phyloP scores from a whole-genome alignment of 2,113 vertebrate species.

The Myotis davidii region DNA sequence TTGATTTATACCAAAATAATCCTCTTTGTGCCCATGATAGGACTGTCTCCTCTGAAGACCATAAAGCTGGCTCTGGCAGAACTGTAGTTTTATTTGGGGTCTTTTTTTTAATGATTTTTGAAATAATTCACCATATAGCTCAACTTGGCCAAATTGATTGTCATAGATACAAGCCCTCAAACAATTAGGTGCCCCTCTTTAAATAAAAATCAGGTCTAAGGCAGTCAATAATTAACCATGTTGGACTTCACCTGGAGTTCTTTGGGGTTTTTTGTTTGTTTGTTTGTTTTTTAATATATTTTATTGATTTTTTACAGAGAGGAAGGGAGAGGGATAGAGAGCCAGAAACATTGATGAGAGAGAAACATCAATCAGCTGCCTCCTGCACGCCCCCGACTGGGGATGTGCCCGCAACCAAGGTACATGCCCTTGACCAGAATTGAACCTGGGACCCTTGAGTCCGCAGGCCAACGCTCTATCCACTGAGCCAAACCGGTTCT shows the following conservation, averaged over 20 bases:
- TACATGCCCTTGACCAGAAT: too few species aligned
- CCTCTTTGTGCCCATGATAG: background rate
- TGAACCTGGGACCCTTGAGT: too few species aligned
- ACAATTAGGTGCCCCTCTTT: background rate
- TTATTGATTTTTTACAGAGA: too few species aligned
- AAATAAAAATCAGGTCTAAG: background rate
- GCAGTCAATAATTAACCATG: background rate
- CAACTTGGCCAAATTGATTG: background rate
- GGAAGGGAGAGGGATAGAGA: too few species aligned
- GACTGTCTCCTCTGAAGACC: background rate
- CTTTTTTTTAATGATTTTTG: background rate
- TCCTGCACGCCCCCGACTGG: too few species aligned
- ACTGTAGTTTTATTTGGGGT: background rate
- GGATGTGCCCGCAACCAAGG: too few species aligned
- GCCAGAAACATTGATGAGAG: too few species aligned
- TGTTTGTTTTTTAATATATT: too few species aligned
- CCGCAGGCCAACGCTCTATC: too few species aligned
- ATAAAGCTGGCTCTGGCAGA: background rate
- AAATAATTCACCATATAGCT: background rate
- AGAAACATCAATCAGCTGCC: too few species aligned
- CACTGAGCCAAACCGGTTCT: too few species aligned
- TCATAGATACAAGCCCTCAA: background rate
- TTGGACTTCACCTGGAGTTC: background rate
- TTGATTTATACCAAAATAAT: conserved; percentile 13
- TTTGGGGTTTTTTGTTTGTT: conserved; percentile 37